These are phyloP conservation scores for Micronycteris hirsuta DNA, from an alignment of 2,113 vertebrate genomes.

Conservation along the genomic window DNA sequence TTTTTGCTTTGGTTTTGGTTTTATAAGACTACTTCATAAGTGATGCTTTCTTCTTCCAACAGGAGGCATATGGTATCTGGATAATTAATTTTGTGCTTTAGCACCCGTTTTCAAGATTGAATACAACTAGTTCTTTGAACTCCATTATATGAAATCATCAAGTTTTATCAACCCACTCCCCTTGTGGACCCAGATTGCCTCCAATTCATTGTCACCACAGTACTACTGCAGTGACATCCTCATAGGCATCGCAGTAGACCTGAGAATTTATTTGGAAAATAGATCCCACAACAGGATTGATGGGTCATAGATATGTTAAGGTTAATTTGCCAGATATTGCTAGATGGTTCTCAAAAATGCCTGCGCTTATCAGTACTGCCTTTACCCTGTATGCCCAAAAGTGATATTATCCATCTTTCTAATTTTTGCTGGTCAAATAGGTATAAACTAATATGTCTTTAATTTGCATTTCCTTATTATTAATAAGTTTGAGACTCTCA, in stretches of 20 bases:
- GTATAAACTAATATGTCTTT: not conserved
- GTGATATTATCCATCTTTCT: not conserved
- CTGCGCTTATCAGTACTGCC: not conserved
- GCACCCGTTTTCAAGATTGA: not conserved
- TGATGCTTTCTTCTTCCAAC: not conserved
- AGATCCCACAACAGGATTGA: not conserved
- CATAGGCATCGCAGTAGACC: not conserved
- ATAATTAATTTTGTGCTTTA: not conserved
- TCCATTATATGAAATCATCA: not conserved
- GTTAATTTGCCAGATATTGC: not conserved
- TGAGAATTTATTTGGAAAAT: not conserved
- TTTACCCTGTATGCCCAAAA: not conserved
- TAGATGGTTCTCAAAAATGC: not conserved
- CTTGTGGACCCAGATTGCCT: not conserved
- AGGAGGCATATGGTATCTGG: not conserved
- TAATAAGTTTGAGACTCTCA: not conserved
- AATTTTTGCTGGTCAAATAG: not conserved
- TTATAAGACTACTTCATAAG: not conserved
- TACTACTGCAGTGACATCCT: not conserved
- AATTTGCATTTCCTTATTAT: not conserved
- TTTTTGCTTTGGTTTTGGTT: not conserved
- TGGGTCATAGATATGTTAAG: not conserved
- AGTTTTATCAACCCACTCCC: not conserved
- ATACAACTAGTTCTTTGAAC: not conserved
- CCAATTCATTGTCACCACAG: not conserved